Evolutionary conservation across 92 coral and sea anemone species (phyloP).

Genomic region (Diadumene lineata): DNA sequence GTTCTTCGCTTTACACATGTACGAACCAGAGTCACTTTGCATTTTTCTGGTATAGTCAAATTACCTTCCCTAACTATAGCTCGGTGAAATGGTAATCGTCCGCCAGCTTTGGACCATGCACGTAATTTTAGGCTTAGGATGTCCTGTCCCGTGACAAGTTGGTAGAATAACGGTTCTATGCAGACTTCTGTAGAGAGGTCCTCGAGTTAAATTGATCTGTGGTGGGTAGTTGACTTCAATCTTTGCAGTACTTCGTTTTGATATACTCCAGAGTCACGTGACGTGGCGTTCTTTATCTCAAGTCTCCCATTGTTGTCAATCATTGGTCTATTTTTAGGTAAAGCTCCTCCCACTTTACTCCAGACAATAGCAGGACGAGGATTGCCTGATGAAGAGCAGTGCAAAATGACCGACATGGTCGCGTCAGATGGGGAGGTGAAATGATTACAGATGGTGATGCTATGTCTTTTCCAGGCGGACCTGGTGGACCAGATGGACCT

Average conservation of each 20-base stretch:
- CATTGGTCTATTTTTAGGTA: neutral
- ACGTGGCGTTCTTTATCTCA: slow-evolving; percentile 1
- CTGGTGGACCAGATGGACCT: slow-evolving; percentile 23
- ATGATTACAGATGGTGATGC: slow-evolving; percentile 17
- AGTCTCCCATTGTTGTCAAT: neutral
- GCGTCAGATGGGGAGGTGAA: slow-evolving; percentile 39
- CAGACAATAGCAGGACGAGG: slow-evolving; percentile 46
- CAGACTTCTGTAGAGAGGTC: neutral
- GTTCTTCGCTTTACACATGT: slow-evolving; percentile 18
- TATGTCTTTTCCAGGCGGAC: slow-evolving; percentile 22
- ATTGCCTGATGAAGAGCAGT: slow-evolving; percentile 42
- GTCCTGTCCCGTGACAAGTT: slow-evolving; percentile 13
- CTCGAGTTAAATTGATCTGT: neutral
- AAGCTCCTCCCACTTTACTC: slow-evolving; percentile 23
- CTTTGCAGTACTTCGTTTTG: neutral
- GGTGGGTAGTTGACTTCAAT: slow-evolving; percentile 13
- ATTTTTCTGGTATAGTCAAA: neutral
- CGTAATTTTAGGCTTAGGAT: slow-evolving; percentile 22
- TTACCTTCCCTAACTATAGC: neutral
- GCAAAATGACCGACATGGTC: slow-evolving; percentile 35
- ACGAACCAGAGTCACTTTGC: slow-evolving; percentile 8
- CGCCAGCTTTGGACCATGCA: slow-evolving; percentile 12
- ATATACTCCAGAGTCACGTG: slow-evolving; percentile 9
- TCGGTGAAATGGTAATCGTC: slow-evolving; percentile 3
- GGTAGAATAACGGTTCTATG: slow-evolving; percentile 15